Base-by-base conservation (phyloP, 1,140 invertebrate species). In the Drosophila grimshawi region DNA sequence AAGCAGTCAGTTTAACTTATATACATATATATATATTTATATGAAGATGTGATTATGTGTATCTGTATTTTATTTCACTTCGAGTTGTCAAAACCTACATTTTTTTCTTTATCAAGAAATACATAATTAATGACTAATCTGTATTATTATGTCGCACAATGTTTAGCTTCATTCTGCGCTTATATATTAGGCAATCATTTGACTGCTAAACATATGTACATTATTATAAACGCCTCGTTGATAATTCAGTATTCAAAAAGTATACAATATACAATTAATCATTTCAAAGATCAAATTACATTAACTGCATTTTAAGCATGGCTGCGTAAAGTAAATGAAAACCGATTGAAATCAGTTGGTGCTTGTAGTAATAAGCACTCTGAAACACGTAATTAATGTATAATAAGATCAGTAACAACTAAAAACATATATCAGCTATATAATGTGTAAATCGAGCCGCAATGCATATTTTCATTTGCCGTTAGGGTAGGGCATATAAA, bases 401-500 rank as follows among this genome's bases (percentile, higher is more conserved):
- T 49, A 8, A 8, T 32, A 29, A 49, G 30, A 49, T 49, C 27
- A 49, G 29, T 32, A 7, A 2, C 48, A 32, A 30, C 10, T 4
- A 45, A 7, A 3, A 35, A 64, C 30, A 32, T 59, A 52, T 51
- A 29, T 60, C 7, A n/a, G 27, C 49, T 57, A 43, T 39, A 27
- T 51, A n/a, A 19, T 55, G 29, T 45, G 45, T 41, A 63, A n/a
- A 55, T 41, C 43, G 19, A 49, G 61, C 37, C 49, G 81, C 79
- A 77, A 48, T 76, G 66, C 68, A 75, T 66, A 81, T 61, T 49
- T 74, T 48, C 39, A 43, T 43, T n/a, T 51, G 72, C 57, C 62
- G 64, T 68, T 77, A 63, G 80, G 82, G 76, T 83, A 77, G 83
- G 67, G 80, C 76, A 80, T 68, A 77, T 41, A 82, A 64, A 71